phyloP scores from a whole-genome alignment of 2,888 invertebrate genomes.

The Euphydryas editha region DNA sequence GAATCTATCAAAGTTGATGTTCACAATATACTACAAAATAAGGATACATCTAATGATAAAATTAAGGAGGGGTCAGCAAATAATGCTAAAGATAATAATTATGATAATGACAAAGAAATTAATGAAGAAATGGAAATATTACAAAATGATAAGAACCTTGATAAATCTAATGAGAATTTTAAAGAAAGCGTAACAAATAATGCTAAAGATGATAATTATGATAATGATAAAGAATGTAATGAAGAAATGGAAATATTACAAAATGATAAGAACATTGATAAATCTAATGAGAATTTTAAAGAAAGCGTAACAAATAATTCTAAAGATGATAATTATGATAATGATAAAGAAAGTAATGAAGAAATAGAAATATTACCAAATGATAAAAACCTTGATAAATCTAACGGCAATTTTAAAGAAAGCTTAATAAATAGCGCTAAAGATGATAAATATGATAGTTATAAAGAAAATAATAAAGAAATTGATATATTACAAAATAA shows the following conservation, averaged over 20 bases:
- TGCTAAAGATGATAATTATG: no score
- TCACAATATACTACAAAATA: constrained; percentile 35
- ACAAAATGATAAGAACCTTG: neutral
- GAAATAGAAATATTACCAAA: neutral
- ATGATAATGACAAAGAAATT: constrained; percentile 16
- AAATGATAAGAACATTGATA: no score
- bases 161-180: constrained; percentile 11
- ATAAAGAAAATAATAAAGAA: constrained; percentile 21
- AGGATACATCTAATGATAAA: constrained; percentile 15
- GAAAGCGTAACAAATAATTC: neutral
- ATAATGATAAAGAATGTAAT: neutral
- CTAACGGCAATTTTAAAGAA: constrained; percentile 8
- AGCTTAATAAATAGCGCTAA: constrained; percentile 9
- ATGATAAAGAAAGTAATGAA: constrained; percentile 1
- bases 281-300: constrained; percentile 13
- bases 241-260: constrained; percentile 10
- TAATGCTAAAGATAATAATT: constrained; percentile 22
- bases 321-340: neutral
- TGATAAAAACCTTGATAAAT: neutral
- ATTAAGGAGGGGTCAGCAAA: constrained; percentile 16
- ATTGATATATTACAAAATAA: constrained; percentile 6
- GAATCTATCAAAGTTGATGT: constrained; percentile 48
- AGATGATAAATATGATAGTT: neutral
- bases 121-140: constrained; percentile 9
- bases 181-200: neutral